These are phyloP conservation scores for Galemys pyrenaicus DNA, from an alignment of 2,113 vertebrate genomes.

Conservation along the genomic window DNA sequence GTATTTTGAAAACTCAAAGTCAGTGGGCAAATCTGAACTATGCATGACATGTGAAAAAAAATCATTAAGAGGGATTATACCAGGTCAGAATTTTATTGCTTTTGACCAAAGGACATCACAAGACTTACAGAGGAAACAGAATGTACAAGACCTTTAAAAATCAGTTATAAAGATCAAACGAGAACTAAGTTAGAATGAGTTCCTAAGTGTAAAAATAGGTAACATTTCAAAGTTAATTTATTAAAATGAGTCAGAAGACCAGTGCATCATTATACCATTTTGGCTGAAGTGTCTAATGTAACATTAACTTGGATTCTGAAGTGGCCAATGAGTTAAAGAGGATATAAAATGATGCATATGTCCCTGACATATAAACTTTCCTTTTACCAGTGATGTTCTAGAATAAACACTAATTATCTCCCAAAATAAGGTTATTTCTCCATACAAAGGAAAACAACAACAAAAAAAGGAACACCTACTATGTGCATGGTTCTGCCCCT, in stretches of 20 bases:
- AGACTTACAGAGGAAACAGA: background rate
- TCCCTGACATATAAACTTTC: background rate
- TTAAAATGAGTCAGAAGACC: constrained; percentile 24
- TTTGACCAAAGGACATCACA: constrained; percentile 48
- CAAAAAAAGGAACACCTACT: background rate
- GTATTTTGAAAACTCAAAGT: constrained; percentile 38
- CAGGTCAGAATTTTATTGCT: constrained; percentile 32
- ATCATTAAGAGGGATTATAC: constrained; percentile 38
- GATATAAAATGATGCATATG: background rate
- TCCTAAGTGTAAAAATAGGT: constrained; percentile 17
- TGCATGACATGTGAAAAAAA: background rate
- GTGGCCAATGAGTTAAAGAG: background rate
- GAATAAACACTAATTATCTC: background rate
- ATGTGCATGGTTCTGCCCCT: background rate
- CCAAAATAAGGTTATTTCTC: background rate
- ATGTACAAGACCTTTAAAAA: constrained; percentile 23
- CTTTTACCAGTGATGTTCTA: background rate
- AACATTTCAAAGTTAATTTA: constrained; percentile 55
- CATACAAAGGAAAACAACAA: background rate
- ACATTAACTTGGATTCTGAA: constrained; percentile 2
- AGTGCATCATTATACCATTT: background rate
- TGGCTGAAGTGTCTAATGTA: background rate
- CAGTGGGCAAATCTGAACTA: constrained; percentile 20
- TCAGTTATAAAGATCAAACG: constrained; percentile 39
- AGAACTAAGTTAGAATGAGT: constrained; percentile 17